Evolutionary conservation across 2,797 vertebrate genomes (phyloP).

Genomic region (Intellagama lesueurii): DNA sequence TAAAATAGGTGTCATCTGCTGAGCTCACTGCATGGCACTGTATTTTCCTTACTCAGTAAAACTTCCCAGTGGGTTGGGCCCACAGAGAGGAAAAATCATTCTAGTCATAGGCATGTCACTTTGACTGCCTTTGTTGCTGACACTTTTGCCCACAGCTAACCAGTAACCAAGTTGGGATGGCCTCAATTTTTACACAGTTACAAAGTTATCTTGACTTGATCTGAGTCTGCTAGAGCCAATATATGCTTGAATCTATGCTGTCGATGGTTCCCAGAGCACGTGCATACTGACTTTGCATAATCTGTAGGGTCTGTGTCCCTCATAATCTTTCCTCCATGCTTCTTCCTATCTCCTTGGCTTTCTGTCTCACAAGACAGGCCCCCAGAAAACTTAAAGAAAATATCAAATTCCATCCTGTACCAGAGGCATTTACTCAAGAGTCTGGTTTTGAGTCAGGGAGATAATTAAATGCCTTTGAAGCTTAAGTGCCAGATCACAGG

Average conservation of each 20-base stretch:
- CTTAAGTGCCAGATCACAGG: not conserved
- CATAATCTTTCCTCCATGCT: too few relatives aligned
- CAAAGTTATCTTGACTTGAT: not conserved
- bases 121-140: not conserved
- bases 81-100: not conserved
- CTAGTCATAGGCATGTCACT: not conserved
- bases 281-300: not conserved
- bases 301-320: not conserved
- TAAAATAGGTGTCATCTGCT: not conserved
- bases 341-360: too few relatives aligned
- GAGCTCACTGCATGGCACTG: not conserved
- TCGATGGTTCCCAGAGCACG: not conserved
- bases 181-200: not conserved
- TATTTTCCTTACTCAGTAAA: not conserved
- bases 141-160: not conserved
- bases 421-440: not conserved
- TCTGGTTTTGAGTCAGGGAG: not conserved
- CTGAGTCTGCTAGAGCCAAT: not conserved
- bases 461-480: not conserved
- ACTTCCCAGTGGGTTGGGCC: not conserved
- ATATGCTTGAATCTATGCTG: not conserved
- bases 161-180: not conserved
- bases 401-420: not conserved
- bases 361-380: too few relatives aligned
- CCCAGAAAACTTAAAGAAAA: not conserved